Evolutionary conservation across 2,113 vertebrate genomes (phyloP).

Genomic region (Coregonus clupeaformis): DNA sequence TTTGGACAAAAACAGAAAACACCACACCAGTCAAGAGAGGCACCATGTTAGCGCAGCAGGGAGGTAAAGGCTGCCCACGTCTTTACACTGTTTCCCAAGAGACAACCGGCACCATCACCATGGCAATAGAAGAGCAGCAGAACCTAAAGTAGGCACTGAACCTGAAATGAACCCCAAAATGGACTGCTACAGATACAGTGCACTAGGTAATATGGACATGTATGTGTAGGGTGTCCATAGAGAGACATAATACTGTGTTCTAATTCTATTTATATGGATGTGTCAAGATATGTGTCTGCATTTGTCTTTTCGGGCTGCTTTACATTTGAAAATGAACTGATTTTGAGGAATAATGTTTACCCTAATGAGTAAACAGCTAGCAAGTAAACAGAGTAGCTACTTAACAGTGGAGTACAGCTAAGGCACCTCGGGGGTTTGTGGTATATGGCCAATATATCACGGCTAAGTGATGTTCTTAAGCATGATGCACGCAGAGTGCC

Average conservation of each 20-base stretch:
- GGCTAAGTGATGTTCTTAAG: too few species aligned
- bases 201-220: too few species aligned
- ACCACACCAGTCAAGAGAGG: slow-evolving; percentile 63
- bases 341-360: not conserved
- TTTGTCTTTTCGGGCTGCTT: not conserved
- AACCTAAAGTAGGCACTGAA: not conserved
- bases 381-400: not conserved
- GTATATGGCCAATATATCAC: too few species aligned
- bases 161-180: not conserved
- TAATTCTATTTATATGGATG: not conserved
- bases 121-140: not conserved
- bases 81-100: slow-evolving; percentile 10
- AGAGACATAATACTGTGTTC: too few species aligned
- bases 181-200: too few species aligned
- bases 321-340: not conserved
- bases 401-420: not conserved
- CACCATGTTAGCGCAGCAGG: slow-evolving; percentile 13
- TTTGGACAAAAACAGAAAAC: slow-evolving; percentile 43
- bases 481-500: too few species aligned
- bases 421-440: too few species aligned
- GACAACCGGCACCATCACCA: slow-evolving; percentile 26
- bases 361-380: too few species aligned
- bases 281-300: not conserved
- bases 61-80: slow-evolving; percentile 8
- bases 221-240: too few species aligned